Conservation (phyloP, 1,140 invertebrate species). For the Drosophila biarmipes region DNA sequence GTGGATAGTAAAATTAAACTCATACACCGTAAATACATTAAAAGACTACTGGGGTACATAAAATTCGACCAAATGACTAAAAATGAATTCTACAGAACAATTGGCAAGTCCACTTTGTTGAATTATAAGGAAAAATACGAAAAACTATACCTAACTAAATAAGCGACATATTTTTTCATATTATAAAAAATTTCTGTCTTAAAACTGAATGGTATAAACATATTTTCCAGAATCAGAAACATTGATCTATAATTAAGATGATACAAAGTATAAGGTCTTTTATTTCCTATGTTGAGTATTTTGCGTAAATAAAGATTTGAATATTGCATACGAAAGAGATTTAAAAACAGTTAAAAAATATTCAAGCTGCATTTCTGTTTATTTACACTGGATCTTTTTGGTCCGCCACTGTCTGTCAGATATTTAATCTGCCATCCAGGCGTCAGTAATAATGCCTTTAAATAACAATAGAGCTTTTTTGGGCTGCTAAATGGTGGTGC, state of each 20-base stretch:
- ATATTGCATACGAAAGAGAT: no score
- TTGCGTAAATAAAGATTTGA: not conserved
- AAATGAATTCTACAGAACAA: constrained; percentile 3
- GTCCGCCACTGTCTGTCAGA: not conserved
- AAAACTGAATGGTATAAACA: not conserved
- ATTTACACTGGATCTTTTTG: not conserved
- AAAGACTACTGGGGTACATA: constrained; percentile 11
- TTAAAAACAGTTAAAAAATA: no score
- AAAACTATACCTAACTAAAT: not conserved
- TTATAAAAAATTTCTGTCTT: not conserved
- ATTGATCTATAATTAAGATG: not conserved
- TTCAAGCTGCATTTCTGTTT: no score
- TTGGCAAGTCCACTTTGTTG: constrained; percentile 24
- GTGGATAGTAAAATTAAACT: not conserved
- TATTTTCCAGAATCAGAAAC: not conserved
- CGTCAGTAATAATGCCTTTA: not conserved
- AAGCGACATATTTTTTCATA: not conserved
- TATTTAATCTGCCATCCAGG: not conserved
- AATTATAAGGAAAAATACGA: constrained; percentile 12
- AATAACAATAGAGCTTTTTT: constrained; percentile 17
- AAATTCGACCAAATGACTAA: constrained; percentile 1
- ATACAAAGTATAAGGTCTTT: not conserved
- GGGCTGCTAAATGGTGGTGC: not conserved
- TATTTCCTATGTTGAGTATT: not conserved
- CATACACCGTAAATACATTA: constrained; percentile 1